Base-by-base conservation (phyloP, 1,140 invertebrate genomes). In the Neodiprion lecontei region DNA sequence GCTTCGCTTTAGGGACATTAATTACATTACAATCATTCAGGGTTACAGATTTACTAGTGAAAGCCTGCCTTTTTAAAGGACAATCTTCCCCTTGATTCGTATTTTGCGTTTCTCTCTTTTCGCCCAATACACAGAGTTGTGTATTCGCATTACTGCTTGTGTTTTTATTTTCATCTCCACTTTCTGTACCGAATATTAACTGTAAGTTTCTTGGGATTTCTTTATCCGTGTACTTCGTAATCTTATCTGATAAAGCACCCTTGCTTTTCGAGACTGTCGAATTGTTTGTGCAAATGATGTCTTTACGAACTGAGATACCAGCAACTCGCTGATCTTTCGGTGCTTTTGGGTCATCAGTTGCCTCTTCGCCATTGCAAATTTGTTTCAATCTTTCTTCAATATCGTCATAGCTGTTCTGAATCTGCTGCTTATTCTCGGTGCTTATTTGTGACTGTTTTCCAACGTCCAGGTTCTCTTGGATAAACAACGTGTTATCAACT, bases 351-450 rank as follows among this genome's bases (percentile, higher is more conserved):
- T 12, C 61, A 40, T 40, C 28, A 5, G 28, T 40, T 40, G 28
- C 17, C 3, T 11, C 14, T 12, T 73, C 75, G 12, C 77, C 82
- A 53, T 84, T 80, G 9, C 83, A 86, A 53, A 86, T 82, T n/a
- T 80, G 70, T 53, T 83, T 83, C n/a, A 86, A 75, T 49, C 80
- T 84, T 69, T 84, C 81, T 67, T 84, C 83, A 50, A 84, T 83
- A 66, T 83, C 82, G 61, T 84, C 82, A 40, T 83, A 84, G 74
- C 75, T 76, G 71, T 82, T 75, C 17, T 76, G 53, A 72, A 74
- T 68, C 49, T 14, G 11, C 11, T 17, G 11, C 11, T 14, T 61
- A 12, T 17, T 61, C 0, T 12, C 11, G 11, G 11, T 61, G 11
- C 11, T 61, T 14, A 14, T 9, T 17, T 0, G 11, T 5, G 28